phyloP scores from a whole-genome alignment of 2,888 invertebrate genomes.

The Rotaria sp. region DNA sequence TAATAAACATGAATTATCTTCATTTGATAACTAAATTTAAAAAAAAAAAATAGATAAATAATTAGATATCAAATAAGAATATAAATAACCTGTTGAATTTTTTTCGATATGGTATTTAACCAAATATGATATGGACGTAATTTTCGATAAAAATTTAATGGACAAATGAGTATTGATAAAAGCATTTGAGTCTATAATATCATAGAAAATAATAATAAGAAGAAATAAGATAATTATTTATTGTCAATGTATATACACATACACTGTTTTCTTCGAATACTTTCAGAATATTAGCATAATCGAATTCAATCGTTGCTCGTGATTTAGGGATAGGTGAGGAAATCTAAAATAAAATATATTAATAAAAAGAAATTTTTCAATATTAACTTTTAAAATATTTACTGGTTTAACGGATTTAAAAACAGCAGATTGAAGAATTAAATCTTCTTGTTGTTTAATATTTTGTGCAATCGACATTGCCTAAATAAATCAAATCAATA shows the following conservation, averaged over 20 bases:
- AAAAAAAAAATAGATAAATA: neutral
- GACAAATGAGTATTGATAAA: neutral
- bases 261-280: neutral
- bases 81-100: neutral
- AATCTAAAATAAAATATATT: neutral
- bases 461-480: neutral
- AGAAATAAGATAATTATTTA: neutral
- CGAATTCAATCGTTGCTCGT: neutral
- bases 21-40: neutral
- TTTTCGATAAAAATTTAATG: neutral
- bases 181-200: neutral
- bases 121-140: neutral
- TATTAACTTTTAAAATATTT: neutral
- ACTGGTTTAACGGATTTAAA: neutral
- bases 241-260: neutral
- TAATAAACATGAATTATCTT: neutral
- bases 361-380: neutral
- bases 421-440: neutral
- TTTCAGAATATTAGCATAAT: neutral
- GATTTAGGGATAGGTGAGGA: neutral
- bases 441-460: conserved; percentile 14
- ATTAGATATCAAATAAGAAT: neutral
- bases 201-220: neutral
- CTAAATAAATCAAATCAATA: neutral
- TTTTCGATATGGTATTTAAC: neutral